Conservation (phyloP, 2,888 invertebrate genomes). For the Metalampra italica region DNA sequence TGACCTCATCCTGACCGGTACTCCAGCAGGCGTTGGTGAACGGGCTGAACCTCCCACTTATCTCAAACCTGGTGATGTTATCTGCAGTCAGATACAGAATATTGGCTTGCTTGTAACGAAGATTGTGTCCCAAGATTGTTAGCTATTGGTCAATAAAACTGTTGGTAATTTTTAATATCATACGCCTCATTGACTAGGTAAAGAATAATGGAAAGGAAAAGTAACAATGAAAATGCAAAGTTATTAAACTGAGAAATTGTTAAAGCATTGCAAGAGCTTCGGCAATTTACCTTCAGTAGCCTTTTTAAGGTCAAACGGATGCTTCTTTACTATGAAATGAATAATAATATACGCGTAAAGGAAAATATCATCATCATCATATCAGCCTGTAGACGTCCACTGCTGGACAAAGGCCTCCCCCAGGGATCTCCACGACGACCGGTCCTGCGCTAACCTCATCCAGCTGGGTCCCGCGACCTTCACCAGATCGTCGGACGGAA, state of each 20-base stretch:
- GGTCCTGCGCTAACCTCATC: too few relatives aligned
- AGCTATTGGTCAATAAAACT: background rate
- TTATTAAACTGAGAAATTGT: conserved; percentile 9
- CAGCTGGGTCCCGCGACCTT: too few relatives aligned
- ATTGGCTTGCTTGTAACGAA: conserved; percentile 38
- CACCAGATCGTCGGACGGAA: too few relatives aligned
- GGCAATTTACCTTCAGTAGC: conserved; percentile 7
- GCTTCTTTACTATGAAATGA: conserved; percentile 1
- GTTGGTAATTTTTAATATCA: too few relatives aligned
- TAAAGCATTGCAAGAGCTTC: conserved; percentile 2
- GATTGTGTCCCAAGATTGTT: background rate
- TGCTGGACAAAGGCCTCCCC: too few relatives aligned
- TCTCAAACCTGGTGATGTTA: conserved; percentile 84
- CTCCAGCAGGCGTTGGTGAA: conserved; percentile 85
- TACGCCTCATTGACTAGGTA: background rate
- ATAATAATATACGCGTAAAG: background rate
- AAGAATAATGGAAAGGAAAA: conserved; percentile 5
- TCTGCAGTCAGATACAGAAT: conserved; percentile 79
- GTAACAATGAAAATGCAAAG: conserved; percentile 9
- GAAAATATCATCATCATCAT: too few relatives aligned
- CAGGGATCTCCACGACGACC: too few relatives aligned
- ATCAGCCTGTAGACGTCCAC: too few relatives aligned
- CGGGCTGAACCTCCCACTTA: conserved; percentile 86
- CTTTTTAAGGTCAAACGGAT: conserved; percentile 10
- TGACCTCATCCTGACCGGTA: conserved; percentile 90